A percentile compares a stretch with the other conserved stretches of the same genome.
Conservation (phyloP, 2,797 vertebrate species). For the Aldrovandia affinis region DNA sequence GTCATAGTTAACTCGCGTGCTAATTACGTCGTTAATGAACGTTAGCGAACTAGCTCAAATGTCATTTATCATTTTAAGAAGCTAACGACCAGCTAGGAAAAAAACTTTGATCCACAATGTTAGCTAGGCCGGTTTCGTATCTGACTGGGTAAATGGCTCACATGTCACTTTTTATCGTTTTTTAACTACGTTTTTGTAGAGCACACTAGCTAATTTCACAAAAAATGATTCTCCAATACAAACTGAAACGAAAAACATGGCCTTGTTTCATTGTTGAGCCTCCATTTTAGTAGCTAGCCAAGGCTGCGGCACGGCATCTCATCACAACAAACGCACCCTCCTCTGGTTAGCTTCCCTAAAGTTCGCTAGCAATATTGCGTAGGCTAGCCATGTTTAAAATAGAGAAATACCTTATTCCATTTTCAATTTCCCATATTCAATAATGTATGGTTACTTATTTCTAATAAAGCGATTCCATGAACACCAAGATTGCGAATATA, state of each 20-base stretch:
- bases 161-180: neutral
- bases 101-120: too few species aligned
- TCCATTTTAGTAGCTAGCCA: conserved; percentile 23
- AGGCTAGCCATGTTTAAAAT: neutral
- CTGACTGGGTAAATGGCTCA: neutral
- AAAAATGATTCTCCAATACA: neutral
- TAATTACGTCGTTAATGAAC: too few species aligned
- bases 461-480: neutral
- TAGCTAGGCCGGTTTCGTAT: neutral
- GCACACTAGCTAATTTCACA: neutral
- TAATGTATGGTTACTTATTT: neutral
- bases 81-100: too few species aligned
- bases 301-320: conserved; percentile 26
- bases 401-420: neutral
- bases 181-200: too few species aligned
- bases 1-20: too few species aligned
- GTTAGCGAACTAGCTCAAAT: too few species aligned
- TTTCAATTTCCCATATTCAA: neutral
- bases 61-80: too few species aligned
- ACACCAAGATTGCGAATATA: neutral
- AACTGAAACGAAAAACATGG: neutral
- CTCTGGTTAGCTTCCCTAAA: neutral
- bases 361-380: neutral
- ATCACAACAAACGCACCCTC: conserved; percentile 32
- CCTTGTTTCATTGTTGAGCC: conserved; percentile 14